These are phyloP conservation scores for Ciconia boyciana DNA, from an alignment of 2,113 vertebrate genomes.

Conservation along the genomic window DNA sequence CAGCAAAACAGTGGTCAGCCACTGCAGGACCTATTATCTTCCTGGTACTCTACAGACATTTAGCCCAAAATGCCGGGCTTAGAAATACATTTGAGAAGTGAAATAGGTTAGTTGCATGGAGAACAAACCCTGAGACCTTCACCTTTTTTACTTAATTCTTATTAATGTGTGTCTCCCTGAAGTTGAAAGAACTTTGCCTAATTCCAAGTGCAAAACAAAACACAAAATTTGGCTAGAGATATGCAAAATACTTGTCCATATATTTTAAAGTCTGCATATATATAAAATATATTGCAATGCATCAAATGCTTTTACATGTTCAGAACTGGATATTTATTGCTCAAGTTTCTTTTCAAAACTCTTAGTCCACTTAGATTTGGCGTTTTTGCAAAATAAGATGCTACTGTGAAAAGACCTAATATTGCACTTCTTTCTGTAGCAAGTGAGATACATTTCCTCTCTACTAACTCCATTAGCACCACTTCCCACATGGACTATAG, in stretches of 20 bases:
- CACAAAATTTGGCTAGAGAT: neutral
- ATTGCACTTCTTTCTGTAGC: neutral
- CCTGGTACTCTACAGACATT: neutral
- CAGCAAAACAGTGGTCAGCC: neutral
- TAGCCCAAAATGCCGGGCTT: neutral
- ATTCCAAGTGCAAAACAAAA: neutral
- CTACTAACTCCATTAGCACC: neutral
- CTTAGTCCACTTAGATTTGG: neutral
- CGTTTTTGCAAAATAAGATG: neutral
- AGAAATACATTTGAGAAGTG: neutral
- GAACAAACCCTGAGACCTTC: neutral
- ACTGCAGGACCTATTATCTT: neutral
- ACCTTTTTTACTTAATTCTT: neutral
- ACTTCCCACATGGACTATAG: neutral
- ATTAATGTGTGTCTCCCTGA: neutral
- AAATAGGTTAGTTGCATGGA: neutral
- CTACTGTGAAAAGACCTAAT: slow-evolving; percentile 16
- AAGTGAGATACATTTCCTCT: neutral
- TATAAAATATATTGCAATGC: neutral
- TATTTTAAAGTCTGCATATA: neutral
- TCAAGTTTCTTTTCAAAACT: neutral
- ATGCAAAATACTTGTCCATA: neutral
- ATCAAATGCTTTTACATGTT: neutral
- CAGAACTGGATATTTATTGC: neutral
- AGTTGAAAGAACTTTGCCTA: neutral